These are phyloP conservation scores for Hypotaenidia okinawae DNA, from an alignment of 2,797 vertebrate genomes.

Conservation along the genomic window DNA sequence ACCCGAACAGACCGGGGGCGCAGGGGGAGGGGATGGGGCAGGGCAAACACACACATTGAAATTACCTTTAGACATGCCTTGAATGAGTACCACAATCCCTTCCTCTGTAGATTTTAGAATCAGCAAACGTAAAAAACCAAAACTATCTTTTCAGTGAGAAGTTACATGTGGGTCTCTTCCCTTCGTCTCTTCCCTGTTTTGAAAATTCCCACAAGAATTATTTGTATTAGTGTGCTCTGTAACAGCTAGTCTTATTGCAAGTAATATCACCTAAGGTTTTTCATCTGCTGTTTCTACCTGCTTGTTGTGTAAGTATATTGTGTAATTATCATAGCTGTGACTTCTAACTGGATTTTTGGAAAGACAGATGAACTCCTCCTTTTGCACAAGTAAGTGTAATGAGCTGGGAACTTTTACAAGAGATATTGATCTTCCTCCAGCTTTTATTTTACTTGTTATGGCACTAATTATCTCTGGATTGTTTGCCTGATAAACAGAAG, in stretches of 20 bases:
- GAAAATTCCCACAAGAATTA: background rate
- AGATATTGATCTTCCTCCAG: background rate
- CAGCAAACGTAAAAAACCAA: background rate
- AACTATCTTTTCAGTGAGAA: background rate
- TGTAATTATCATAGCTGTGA: background rate
- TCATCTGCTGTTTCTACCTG: background rate
- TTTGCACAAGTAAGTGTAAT: background rate
- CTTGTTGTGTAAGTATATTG: background rate
- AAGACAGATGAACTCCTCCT: background rate
- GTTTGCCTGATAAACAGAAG: constrained; percentile 32
- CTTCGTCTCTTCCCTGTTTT: background rate
- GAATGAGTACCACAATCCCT: background rate
- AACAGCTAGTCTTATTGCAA: background rate
- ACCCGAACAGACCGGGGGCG: background rate
- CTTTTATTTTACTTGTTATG: constrained; percentile 25
- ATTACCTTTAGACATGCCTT: background rate
- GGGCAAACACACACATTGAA: background rate
- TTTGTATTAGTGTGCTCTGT: background rate
- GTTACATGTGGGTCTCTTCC: background rate
- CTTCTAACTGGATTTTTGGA: background rate
- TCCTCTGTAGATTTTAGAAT: background rate
- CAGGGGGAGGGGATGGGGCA: too few relatives aligned
- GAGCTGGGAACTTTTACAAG: background rate
- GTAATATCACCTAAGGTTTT: background rate
- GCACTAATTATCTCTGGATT: constrained; percentile 1